Base-by-base conservation (phyloP, 2,888 invertebrate genomes). In the Graphium colonna region DNA sequence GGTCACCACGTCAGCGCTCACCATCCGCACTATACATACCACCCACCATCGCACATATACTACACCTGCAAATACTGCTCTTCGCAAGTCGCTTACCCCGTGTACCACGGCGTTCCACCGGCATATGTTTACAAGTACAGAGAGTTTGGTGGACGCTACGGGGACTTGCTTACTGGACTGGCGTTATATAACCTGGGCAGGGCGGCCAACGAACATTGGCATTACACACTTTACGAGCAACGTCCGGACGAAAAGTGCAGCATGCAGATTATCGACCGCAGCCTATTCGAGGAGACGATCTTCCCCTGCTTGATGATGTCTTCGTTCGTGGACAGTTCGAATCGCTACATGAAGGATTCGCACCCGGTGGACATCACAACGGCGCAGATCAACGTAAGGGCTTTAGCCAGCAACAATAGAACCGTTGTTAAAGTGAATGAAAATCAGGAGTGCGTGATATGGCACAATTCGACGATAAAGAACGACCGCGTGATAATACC, bases 251-350 rank as follows among this genome's bases (percentile, higher is more conserved):
- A 87, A 58, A 73, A 72, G 45, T 88, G 88, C 58, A 84, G 78
- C 1, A 61, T 88, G 51, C 87, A 88, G 71, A 69, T 87, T 36
- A 71, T 81, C 45, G 78, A 81, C 54, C 68, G 64, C 12, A 60
- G 65, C 18, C 74, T 77, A 42, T 81, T 80, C 48, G 83, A 86
- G 59, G 82, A 88, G 61, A 80, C 79, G 0, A 59, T 56, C 40
- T 71, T 86, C 41, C 87, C 87, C 2, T 88, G 88, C 60, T 79
- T 85, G 47, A 75, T 87, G 65, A 77, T 88, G 73, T 87, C 88
- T 0, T 79, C 85, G 0, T 87, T 87, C 55, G 67, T 83, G 57
- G 70, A 75, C n/a, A 62, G 73, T 3, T 62, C 68, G 0, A 62
- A 64, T 2, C 65, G 73, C 8, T 59, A 60, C 7, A 46, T 64